Conservation (phyloP, 2,113 vertebrate genomes). For the Tychaedon coryphoeus region DNA sequence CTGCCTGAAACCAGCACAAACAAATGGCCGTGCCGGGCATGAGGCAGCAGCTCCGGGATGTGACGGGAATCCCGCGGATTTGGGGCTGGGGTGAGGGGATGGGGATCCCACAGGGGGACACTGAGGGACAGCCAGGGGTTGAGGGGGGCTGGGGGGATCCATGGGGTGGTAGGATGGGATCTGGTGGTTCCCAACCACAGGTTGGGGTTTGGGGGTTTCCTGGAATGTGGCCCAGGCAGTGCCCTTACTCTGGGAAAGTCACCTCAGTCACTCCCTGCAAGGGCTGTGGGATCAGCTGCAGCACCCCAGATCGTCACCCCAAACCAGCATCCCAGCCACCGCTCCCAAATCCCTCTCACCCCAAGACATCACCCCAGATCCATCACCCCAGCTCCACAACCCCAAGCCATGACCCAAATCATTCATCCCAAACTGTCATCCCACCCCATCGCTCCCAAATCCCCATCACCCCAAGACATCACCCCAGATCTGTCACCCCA, state of each 20-base stretch:
- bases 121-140: accelerated
- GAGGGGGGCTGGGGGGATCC: not conserved
- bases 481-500: no score
- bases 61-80: not conserved
- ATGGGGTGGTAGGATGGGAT: accelerated
- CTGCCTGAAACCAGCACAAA: slow-evolving; percentile 74
- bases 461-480: not conserved
- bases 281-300: not conserved
- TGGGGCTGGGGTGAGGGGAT: not conserved
- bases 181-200: accelerated
- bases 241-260: accelerated
- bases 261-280: not conserved
- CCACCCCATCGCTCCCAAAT: not conserved
- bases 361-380: not conserved
- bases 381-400: no score
- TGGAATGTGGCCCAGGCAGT: accelerated
- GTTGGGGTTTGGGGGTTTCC: not conserved
- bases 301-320: not conserved
- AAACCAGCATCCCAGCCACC: accelerated
- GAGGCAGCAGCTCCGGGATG: slow-evolving; percentile 61
- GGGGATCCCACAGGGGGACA: accelerated
- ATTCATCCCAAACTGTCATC: not conserved
- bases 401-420: accelerated
- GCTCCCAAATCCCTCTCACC: not conserved
- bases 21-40: slow-evolving; percentile 66